phyloP scores from a whole-genome alignment of 2,113 vertebrate species.

The Gymnarchus niloticus region DNA sequence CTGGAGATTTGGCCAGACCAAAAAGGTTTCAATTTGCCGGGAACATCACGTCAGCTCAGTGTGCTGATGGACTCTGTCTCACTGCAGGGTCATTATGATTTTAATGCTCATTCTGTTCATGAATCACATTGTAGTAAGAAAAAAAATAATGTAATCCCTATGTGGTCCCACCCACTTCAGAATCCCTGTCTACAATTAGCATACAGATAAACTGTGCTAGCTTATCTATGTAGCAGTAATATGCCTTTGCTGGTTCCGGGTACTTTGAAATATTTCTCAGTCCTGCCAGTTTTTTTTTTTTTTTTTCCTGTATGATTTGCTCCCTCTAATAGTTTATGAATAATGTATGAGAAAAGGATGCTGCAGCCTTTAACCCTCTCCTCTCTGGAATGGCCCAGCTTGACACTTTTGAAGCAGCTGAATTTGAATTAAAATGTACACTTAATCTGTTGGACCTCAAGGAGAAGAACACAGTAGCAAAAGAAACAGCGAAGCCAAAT shows the following conservation, averaged over 20 bases:
- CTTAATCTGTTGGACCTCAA: not conserved
- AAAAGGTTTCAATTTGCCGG: not conserved
- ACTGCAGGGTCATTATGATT: not conserved
- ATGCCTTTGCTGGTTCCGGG: not conserved
- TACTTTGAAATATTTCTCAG: not conserved
- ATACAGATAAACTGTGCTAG: not conserved
- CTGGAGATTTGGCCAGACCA: not conserved
- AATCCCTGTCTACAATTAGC: not conserved
- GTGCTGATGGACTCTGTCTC: too few species aligned
- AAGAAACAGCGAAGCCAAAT: not conserved
- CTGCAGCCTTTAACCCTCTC: conserved; percentile 30
- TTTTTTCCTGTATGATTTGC: conserved; percentile 27
- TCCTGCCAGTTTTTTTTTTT: not conserved
- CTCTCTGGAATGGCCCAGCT: conserved; percentile 10
- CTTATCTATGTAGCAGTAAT: not conserved
- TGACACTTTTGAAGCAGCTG: not conserved
- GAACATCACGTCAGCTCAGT: not conserved
- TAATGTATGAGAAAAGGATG: conserved; percentile 40
- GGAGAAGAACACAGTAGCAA: too few species aligned
- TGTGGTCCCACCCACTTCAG: not conserved
- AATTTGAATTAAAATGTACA: not conserved
- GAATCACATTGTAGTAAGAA: too few species aligned
- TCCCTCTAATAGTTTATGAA: conserved; percentile 48
- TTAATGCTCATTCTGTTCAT: not conserved
- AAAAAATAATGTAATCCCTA: not conserved